Conservation (phyloP, 23 tunicate species). For the Trididemnum clinides region DNA sequence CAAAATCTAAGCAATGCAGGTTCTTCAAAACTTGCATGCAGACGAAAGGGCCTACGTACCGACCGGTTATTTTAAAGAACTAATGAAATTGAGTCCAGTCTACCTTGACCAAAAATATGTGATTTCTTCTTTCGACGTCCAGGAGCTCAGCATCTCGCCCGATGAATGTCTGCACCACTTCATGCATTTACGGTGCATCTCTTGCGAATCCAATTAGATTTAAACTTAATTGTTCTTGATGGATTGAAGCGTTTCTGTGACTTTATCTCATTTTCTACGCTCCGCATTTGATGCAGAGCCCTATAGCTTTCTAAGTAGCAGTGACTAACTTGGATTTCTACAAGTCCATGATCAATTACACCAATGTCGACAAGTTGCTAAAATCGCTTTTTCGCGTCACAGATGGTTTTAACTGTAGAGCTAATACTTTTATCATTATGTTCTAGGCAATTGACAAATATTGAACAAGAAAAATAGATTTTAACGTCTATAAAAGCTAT, state of each 20-base stretch:
- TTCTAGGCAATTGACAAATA: no score
- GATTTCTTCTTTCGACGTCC: conserved; percentile 11
- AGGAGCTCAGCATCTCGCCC: conserved; percentile 21
- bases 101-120: background rate
- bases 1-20: background rate
- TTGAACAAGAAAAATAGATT: no score
- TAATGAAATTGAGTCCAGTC: background rate
- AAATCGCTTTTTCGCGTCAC: background rate
- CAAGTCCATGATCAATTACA: background rate
- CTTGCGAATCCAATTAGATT: conserved; percentile 5
- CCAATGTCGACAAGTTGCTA: background rate
- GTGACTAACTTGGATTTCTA: background rate
- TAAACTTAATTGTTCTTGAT: background rate
- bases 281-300: conserved; percentile 27
- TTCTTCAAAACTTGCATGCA: background rate
- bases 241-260: background rate
- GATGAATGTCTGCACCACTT: conserved; percentile 37
- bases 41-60: conserved; percentile 2
- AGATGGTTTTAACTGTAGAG: background rate
- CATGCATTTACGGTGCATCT: conserved; percentile 14
- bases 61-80: background rate
- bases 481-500: no score
- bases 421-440: no score
- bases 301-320: conserved; percentile 2
- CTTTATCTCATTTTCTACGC: conserved; percentile 15